Percentiles rank a stretch among this genome's conserved stretches.
Evolutionary conservation across 2,113 vertebrate genomes (phyloP).

Genomic region (Vireo altiloquus): DNA sequence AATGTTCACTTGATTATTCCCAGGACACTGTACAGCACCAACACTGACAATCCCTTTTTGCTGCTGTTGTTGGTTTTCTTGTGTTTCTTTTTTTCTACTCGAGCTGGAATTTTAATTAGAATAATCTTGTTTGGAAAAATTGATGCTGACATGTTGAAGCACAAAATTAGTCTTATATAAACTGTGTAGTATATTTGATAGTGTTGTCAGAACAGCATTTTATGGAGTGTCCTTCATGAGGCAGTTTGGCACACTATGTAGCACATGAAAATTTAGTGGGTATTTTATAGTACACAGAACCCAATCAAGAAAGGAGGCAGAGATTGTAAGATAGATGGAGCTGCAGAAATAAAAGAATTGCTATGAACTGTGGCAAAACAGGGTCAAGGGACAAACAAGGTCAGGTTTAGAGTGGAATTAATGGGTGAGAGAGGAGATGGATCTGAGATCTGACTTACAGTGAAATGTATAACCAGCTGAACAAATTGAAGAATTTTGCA

Average conservation of each 20-base stretch:
- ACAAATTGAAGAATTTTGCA: neutral
- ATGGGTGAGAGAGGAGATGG: neutral
- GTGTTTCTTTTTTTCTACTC: neutral
- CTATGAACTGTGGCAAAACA: neutral
- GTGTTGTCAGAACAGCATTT: neutral
- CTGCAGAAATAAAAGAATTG: neutral
- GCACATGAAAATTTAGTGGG: neutral
- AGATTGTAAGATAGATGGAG: neutral
- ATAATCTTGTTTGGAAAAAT: neutral
- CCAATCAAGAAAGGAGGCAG: neutral
- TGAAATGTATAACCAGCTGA: neutral
- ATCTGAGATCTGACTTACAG: neutral
- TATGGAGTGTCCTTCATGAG: neutral
- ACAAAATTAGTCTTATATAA: neutral
- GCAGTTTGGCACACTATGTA: neutral
- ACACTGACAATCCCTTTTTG: neutral
- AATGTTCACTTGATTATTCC: neutral
- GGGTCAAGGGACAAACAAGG: neutral
- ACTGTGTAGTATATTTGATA: neutral
- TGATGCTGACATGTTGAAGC: neutral
- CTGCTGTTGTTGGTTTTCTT: neutral
- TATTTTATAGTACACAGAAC: neutral
- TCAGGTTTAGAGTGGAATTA: neutral
- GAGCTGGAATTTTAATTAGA: neutral
- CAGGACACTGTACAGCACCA: neutral